Conservation (phyloP, 2,888 invertebrate genomes). For the Agrochola circellaris region DNA sequence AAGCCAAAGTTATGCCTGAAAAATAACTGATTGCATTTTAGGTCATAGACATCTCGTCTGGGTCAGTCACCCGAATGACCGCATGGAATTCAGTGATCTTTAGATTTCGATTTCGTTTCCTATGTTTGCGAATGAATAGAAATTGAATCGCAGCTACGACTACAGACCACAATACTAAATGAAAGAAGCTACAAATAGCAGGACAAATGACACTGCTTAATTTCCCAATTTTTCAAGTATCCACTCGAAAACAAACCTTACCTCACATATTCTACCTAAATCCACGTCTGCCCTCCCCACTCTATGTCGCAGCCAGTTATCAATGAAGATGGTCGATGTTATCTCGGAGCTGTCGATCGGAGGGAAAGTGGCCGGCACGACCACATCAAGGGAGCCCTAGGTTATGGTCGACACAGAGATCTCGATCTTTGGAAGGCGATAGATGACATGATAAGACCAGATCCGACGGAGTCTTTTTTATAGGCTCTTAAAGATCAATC, state of each 20-base stretch:
- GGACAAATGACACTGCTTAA: neutral
- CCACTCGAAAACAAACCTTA: neutral
- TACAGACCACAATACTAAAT: neutral
- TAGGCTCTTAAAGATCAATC: constrained; percentile 15
- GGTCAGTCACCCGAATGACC: constrained; percentile 41
- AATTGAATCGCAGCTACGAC: no score
- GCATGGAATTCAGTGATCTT: constrained; percentile 21
- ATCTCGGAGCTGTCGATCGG: constrained; percentile 68
- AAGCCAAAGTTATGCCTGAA: constrained; percentile 28
- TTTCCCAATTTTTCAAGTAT: neutral
- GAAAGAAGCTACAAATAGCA: neutral
- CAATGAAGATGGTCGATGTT: constrained; percentile 85
- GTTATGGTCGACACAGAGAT: constrained; percentile 64
- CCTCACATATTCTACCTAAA: constrained; percentile 42
- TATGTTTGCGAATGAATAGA: constrained; percentile 7
- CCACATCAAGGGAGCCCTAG: constrained; percentile 62
- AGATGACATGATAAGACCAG: constrained; percentile 41
- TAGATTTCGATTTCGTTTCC: constrained; percentile 37
- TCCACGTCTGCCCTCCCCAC: constrained; percentile 57
- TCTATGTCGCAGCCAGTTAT: constrained; percentile 79
- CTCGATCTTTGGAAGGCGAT: constrained; percentile 24
- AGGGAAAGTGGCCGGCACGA: constrained; percentile 75
- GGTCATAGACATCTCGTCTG: constrained; percentile 34
- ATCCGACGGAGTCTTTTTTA: constrained; percentile 35
- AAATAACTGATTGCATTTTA: constrained; percentile 35